Base-by-base conservation (phyloP, 2,888 invertebrate genomes). In the Electrophaes corylata region DNA sequence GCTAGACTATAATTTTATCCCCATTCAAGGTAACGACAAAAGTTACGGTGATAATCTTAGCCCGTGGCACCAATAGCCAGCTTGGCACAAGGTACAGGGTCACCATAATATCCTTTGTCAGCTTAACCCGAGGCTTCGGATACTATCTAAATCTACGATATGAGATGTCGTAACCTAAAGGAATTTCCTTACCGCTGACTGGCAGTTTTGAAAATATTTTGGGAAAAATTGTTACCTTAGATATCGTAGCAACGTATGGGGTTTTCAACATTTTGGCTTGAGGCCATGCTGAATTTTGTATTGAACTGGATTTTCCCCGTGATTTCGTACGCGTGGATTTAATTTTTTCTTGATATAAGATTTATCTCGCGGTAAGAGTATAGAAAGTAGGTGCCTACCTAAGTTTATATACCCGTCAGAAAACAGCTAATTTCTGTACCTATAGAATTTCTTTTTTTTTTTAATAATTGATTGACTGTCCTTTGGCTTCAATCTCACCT, bases 81-180 rank as follows among this genome's bases (percentile, higher is more conserved):
- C 31, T 45, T 46, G 16, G 46, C 39, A 40, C 37, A 45, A 14
- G 40, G n/a, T 14, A 20, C 18, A 43, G 18, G 53, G 35, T 53
- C 58, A 45, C 49, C 58, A 19, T 57, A 49, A 60, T 58, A 40
- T 62, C 54, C 57, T 44, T 57, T 60, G 59, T 66, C 66, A 66
- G 66, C 66, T 50, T 41, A 61, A 54, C 59, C 53, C 45, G 10
- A 51, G 53, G 44, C 50, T 59, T 35, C 23, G 47, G 39, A 60
- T 61, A 50, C 48, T 53, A 60, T 60, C 61, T 40, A 55, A 58
- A 62, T 62, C 62, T 64, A 40, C 58, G 53, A 57, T 60, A 60
- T 62, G 52, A 37, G 37, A 64, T 57, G 54, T 61, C 55, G 48
- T 49, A 61, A 57, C 60, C 60, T 23, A 43, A 45, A 16, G 16